Conservation (phyloP, 2,113 vertebrate genomes). For the Microcebus jonahi region DNA sequence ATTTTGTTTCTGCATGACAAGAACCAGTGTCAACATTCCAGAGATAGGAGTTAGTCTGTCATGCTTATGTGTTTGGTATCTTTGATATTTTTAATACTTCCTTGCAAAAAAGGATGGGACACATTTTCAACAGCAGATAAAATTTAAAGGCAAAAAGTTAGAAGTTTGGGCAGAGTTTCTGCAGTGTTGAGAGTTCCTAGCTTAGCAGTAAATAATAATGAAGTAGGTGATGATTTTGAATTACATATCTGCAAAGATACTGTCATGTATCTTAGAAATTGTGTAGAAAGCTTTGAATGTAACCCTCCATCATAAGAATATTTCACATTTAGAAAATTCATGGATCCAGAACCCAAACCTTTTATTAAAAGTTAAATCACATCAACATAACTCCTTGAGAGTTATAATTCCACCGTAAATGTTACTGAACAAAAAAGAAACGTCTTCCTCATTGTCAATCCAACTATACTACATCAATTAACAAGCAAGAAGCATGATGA, state of each 20-base stretch:
- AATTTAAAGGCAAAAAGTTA: not conserved
- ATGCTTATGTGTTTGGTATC: not conserved
- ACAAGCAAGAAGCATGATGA: not conserved
- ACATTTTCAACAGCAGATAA: conserved; percentile 19
- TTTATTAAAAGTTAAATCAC: not conserved
- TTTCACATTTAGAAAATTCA: not conserved
- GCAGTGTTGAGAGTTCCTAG: not conserved
- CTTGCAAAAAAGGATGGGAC: not conserved
- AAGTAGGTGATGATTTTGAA: not conserved
- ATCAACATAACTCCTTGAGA: not conserved
- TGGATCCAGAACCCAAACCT: not conserved
- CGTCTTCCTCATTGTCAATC: not conserved
- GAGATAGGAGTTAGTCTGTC: not conserved
- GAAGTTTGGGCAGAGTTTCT: not conserved
- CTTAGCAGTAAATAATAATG: conserved; percentile 33
- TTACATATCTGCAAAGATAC: not conserved
- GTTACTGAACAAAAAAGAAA: not conserved
- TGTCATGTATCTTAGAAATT: not conserved
- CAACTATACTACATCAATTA: not conserved
- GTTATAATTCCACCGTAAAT: not conserved
- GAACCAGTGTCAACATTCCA: not conserved
- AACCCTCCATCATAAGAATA: not conserved
- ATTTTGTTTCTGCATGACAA: not conserved
- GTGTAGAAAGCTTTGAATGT: not conserved
- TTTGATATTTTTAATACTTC: not conserved